Evolutionary conservation across 2,797 vertebrate genomes (phyloP), one percentile per base, ranked within the genome.

Genomic region (Molossus alvarezi): DNA sequence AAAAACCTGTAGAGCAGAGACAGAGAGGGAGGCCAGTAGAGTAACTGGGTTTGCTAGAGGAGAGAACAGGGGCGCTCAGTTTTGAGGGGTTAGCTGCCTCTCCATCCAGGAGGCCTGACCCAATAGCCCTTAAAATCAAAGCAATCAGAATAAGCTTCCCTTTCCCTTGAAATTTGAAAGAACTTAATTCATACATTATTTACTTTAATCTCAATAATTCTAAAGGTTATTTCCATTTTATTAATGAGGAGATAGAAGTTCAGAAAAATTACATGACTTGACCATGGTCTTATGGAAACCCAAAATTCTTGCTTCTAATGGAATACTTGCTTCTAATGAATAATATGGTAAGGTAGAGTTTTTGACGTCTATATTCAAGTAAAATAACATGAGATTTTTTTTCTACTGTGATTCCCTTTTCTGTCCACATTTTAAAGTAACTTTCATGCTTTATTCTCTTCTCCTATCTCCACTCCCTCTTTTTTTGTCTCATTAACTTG

Each of bases 181-280:
- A 88, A 25, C 7, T 23, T 6, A 62, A 85, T 73, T 71, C 20
- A 18, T 69, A 20, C 45, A 72, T 27, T 67, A 62, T 37, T 67
- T 90, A 73, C 71, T 83, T 45, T 80, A 58, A 76, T 90, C 27
- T 71, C 80, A 92, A 71, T 33, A 71, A 37, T 75, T 67, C n/a
- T 55, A 73, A 85, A 91, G 18, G 5, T 86, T 91, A 79, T 86
- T 91, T 33, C 15, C 37, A 73, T 83, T 96, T 89, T 92, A 84
- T 71, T 86, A 58, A 81, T 55, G 79, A 88, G 27, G 60, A 84
- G 27, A 82, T 4, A 37, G 55, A 92, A 33, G 14, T 81, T 93
- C 41, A 73, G 94, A 86, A 51, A 92, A 84, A 82, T 93, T 41
- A 62, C 20, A 79, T 60, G 62, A 79, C 41, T 55, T 89, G 65